Conservation (phyloP, 2,888 invertebrate species). For the Plebejus anna region DNA sequence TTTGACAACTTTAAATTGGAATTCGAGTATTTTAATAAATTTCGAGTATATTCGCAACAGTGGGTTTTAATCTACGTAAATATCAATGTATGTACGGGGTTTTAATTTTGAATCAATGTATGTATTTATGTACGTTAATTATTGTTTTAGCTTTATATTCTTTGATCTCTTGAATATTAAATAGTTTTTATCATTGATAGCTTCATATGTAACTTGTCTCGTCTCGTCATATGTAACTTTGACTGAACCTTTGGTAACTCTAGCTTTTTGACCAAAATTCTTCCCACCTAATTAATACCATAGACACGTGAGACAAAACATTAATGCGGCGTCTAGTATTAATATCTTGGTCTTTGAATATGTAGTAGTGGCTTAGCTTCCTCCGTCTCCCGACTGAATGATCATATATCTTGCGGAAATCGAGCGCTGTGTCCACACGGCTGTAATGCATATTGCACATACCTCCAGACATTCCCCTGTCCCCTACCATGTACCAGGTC, state of each 20-base stretch:
- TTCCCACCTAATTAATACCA: background rate
- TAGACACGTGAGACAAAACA: background rate
- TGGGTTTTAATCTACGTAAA: background rate
- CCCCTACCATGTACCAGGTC: constrained; percentile 6
- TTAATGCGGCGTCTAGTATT: background rate
- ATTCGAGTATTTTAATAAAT: background rate
- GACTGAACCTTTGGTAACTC: background rate
- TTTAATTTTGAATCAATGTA: background rate
- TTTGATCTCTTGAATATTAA: no score
- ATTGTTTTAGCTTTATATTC: background rate
- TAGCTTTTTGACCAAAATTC: background rate
- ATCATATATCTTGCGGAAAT: constrained; percentile 12
- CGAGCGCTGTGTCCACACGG: constrained; percentile 3
- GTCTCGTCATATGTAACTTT: background rate
- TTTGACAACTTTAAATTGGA: constrained; percentile 7
- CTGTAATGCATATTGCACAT: constrained; percentile 1
- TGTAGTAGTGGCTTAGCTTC: constrained; percentile 17
- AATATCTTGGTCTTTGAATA: constrained; percentile 4
- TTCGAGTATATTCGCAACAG: no score
- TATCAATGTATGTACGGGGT: background rate
- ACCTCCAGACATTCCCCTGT: constrained; percentile 1
- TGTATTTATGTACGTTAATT: background rate
- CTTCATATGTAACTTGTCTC: background rate
- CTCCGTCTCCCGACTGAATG: constrained; percentile 2
- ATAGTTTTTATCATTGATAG: background rate